Evolutionary conservation across 1,140 invertebrate genomes (phyloP), one percentile per base, ranked within the genome.

Genomic region (Hylaeus volcanicus): DNA sequence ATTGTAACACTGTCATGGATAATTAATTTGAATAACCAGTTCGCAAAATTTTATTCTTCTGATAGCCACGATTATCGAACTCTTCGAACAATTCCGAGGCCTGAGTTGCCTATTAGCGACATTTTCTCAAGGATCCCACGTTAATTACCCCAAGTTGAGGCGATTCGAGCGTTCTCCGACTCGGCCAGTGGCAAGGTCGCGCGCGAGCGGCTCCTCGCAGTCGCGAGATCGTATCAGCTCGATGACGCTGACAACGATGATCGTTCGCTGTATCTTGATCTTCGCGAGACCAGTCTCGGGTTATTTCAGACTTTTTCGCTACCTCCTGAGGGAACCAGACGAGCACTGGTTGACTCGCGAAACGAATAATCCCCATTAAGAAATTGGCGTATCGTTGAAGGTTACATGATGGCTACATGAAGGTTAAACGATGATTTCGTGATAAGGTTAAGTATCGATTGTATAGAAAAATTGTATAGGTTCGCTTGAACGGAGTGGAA

Each of bases 201-300:
- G 74, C 75, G 79, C 70, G 82, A 79, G 79, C 73, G 79, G 79
- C 85, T 86, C 85, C 83, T 85, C 60, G 71, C 72, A 73, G 76
- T 84, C 84, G 81, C 75, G 78, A 87, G 84, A 87, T 87, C 65
- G 61, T 86, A 87, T 87, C 86, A 83, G 65, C 43, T 61, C 81
- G 74, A 83, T 86, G 81, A 86, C 84, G 84, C 58, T 77, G 84
- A 43, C 74, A 86, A 61, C 83, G 80, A 86, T 86, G 75, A 86
- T 86, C 84, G 37, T n/a, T 79, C 61, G 69, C 58, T 53, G 45
- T 74, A 86, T 85, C 83, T 86, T 56, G 83, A 86, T 86, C 78
- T 53, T 3, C 26, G 58, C 26, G 53, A 45, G 56, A 84, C 73
- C 74, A 81, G 64, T 53, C 74, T 74, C 69, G 55, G 66, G 48